These are phyloP conservation scores for Propsilocerus akamusi DNA, from an alignment of 1,140 invertebrate species.

Conservation along the genomic window DNA sequence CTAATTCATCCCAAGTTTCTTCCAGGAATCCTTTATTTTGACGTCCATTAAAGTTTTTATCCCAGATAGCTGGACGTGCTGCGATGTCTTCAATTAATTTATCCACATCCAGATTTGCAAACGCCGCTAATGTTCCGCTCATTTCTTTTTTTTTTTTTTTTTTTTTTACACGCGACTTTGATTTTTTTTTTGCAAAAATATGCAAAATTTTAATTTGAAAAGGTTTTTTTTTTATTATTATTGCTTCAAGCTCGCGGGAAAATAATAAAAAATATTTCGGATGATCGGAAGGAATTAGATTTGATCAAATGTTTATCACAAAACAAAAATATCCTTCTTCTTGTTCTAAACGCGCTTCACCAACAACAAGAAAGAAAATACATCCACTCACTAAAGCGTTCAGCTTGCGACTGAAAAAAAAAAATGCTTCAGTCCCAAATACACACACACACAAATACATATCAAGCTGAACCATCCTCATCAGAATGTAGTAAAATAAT, in stretches of 20 bases:
- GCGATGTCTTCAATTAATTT: constrained; percentile 23
- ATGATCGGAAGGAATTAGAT: not conserved
- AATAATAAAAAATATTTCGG: not conserved
- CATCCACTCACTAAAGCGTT: not conserved
- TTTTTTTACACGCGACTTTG: not conserved
- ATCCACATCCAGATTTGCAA: constrained; percentile 16
- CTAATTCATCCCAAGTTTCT: constrained; percentile 23
- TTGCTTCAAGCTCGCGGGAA: not conserved
- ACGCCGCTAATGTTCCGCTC: not conserved
- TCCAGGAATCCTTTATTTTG: constrained; percentile 22
- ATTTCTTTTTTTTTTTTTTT: not conserved
- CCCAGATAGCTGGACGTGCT: constrained; percentile 23
- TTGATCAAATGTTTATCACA: not conserved
- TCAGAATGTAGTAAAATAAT: not conserved
- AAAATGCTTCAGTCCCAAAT: too few species aligned
- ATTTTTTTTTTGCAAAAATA: not conserved
- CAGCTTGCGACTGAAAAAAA: constrained; percentile 1
- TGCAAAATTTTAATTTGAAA: not conserved
- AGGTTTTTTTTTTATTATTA: not conserved
- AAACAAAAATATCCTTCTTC: too few species aligned
- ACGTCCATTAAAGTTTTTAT: constrained; percentile 21
- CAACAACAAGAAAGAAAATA: not conserved
- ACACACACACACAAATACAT: not conserved
- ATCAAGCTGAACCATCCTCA: not conserved
- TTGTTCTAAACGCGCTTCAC: not conserved